phyloP scores from a whole-genome alignment of 1,140 invertebrate genomes.

The Globodera rostochiensis region DNA sequence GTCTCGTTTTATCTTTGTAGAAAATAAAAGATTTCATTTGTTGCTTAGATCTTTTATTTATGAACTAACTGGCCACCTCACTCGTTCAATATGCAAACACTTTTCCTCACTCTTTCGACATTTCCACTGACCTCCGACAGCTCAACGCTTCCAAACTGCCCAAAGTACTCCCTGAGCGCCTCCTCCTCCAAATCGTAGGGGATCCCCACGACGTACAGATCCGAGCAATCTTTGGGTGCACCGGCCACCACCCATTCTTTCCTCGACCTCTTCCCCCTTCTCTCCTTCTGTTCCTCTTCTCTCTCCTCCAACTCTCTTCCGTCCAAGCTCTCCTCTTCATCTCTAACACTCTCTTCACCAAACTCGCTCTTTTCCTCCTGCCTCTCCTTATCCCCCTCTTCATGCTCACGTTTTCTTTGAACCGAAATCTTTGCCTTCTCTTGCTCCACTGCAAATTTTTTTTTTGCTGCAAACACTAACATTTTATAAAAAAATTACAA shows the following conservation, averaged over 20 bases:
- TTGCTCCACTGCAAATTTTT: conserved; percentile 12
- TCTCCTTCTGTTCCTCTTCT: conserved; percentile 52
- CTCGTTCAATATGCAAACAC: not conserved
- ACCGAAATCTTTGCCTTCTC: conserved; percentile 23
- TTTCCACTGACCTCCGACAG: conserved; percentile 68
- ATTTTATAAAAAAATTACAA: not conserved
- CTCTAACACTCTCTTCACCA: conserved; percentile 6
- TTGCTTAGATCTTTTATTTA: no score
- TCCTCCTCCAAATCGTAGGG: conserved; percentile 69
- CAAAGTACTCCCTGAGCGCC: conserved; percentile 68
- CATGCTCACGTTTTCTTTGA: conserved; percentile 16
- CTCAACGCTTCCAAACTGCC: conserved; percentile 69
- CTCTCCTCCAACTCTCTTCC: conserved; percentile 52
- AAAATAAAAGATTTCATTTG: not conserved
- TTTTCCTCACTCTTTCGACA: not conserved
- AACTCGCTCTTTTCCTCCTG: not conserved
- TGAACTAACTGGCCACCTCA: not conserved
- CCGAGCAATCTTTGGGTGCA: conserved; percentile 45
- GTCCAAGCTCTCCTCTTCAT: not conserved
- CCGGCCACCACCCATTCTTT: not conserved
- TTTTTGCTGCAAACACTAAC: conserved; percentile 15
- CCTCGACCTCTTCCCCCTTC: conserved; percentile 27
- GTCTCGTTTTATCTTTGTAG: conserved; percentile 67
- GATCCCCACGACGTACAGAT: conserved; percentile 61
- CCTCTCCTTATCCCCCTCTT: not conserved